Conservation (phyloP, 2,113 vertebrate species). For the Brachypodius melanocephalos region DNA sequence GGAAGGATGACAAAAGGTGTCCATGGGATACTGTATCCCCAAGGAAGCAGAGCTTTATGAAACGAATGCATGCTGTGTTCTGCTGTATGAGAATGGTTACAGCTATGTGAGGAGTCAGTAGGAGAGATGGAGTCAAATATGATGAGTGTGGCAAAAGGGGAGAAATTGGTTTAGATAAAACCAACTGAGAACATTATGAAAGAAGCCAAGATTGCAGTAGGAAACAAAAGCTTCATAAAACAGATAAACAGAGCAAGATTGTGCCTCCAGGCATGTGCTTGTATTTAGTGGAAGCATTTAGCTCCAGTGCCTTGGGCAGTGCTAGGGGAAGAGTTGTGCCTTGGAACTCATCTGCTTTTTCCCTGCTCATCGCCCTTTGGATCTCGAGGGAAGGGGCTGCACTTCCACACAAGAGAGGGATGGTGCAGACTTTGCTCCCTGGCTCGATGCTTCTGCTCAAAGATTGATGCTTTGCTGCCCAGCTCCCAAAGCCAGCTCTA, state of each 20-base stretch:
- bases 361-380: neutral
- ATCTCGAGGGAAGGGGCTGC: fast-evolving
- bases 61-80: neutral
- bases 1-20: fast-evolving
- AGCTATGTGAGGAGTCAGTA: neutral
- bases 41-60: neutral
- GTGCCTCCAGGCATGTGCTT: neutral
- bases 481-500: fast-evolving
- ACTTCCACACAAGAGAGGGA: fast-evolving
- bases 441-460: fast-evolving
- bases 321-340: neutral
- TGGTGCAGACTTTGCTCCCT: neutral
- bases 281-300: neutral
- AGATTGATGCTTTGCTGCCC: too few relatives aligned
- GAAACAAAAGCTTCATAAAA: neutral
- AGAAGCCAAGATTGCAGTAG: neutral
- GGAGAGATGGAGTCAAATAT: neutral
- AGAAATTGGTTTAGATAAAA: neutral
- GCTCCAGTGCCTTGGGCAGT: neutral
- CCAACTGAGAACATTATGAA: neutral
- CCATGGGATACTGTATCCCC: neutral
- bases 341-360: neutral
- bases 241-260: neutral
- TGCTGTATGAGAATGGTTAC: neutral
- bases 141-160: neutral